phyloP scores from a whole-genome alignment of 2,797 vertebrate genomes.

The Argyrosomus regius region DNA sequence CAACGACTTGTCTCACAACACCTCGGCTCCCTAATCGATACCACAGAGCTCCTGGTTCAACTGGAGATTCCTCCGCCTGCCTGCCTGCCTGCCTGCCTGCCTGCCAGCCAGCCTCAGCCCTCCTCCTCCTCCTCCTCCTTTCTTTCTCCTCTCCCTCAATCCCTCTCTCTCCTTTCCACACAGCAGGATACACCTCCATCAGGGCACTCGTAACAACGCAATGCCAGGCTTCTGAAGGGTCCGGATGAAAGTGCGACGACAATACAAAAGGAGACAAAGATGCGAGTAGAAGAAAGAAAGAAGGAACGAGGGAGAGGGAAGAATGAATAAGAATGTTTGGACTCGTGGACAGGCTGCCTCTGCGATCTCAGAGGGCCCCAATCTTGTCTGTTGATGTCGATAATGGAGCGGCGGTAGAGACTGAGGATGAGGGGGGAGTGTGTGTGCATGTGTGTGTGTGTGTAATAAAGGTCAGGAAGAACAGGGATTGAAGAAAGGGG shows the following conservation, averaged over 20 bases:
- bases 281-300: constrained; percentile 51
- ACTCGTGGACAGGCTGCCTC: constrained; percentile 75
- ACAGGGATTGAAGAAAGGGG: constrained; percentile 35
- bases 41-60: constrained; percentile 66
- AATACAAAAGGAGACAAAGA: constrained; percentile 68
- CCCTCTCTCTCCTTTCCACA: constrained; percentile 63
- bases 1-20: constrained; percentile 77
- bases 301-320: constrained; percentile 46
- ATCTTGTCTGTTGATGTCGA: constrained; percentile 78
- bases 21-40: constrained; percentile 81
- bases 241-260: constrained; percentile 80
- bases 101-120: not conserved
- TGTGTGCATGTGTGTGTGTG: constrained; percentile 41
- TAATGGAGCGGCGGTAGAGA: constrained; percentile 68
- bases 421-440: constrained; percentile 38
- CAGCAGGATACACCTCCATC: constrained; percentile 78
- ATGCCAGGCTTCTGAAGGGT: constrained; percentile 73
- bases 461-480: constrained; percentile 70
- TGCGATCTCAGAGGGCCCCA: constrained; percentile 74
- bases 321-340: constrained; percentile 74
- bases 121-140: constrained; percentile 38
- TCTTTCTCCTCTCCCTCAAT: constrained; percentile 46
- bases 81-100: constrained; percentile 34
- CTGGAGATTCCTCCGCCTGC: constrained; percentile 65
- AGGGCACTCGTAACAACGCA: constrained; percentile 57